Base-by-base conservation (phyloP, 2,888 invertebrate species). In the Oligia latruncula region DNA sequence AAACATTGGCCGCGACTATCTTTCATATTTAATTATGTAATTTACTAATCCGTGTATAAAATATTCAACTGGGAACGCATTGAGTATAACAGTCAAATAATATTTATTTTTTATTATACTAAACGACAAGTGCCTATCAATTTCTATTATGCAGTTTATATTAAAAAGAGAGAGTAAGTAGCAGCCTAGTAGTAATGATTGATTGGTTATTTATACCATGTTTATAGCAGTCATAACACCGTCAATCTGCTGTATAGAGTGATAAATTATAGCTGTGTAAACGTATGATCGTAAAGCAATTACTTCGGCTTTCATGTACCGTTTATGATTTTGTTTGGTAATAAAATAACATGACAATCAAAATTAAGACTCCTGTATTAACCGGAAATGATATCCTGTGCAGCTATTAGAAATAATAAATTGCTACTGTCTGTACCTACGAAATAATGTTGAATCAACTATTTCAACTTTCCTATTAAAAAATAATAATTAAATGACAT, bases 111-210 rank as follows among this genome's bases (percentile, higher is more conserved):
- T 80, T 87, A 82, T 78, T 74, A 66, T 60, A 55, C 68, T 70
- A 80, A 80, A 78, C 40, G 65, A 77, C 17, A 46, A 73, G 62
- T 71, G 58, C 23, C 66, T 64, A 82, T 85, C 55, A 65, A 77
- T 82, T 70, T 77, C 43, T 78, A 81, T 81, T 74, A 81, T 68
- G 65, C n/a, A 82, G 74, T 78, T 74, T 80, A 73, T 62, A 81
- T 81, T 74, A 82, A 88, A 80, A 88, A 88, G 78, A 82, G 87
- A 88, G 88, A 88, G 88, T 82, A 87, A 87, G 66, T 35, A 52
- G 46, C 40, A 66, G 29, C 29, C 43, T 68, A 73, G 67, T 76
- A 74, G 64, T 29, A 64, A 77, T 87, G 85, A 88, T 88, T 81
- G 81, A 88, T 83, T 52, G 73, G 29, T 35, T 71, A 82, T 81